Evolutionary conservation across 2,797 vertebrate species (phyloP).

Genomic region (Tamandua tetradactyla): DNA sequence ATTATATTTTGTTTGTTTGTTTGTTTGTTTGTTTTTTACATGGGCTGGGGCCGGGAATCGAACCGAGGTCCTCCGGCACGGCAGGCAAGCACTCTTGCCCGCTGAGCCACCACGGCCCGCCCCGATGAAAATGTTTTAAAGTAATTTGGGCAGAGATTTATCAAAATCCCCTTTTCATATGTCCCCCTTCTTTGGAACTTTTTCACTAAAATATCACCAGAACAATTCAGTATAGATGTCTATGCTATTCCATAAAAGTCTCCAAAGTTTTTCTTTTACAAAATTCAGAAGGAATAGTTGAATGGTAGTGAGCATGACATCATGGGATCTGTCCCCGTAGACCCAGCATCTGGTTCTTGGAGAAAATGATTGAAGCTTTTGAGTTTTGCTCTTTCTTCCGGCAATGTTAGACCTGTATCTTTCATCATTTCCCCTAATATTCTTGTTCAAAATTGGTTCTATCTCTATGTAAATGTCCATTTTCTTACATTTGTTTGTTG

Average conservation of each 20-base stretch:
- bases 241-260: not conserved
- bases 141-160: conserved; percentile 29
- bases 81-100: too few species aligned
- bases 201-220: conserved; percentile 1
- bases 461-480: not conserved
- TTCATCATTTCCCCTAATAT: not conserved
- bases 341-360: not conserved
- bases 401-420: not conserved
- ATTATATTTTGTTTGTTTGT: too few species aligned
- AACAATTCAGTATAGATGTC: not conserved
- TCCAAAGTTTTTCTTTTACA: not conserved
- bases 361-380: not conserved
- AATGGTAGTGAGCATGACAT: not conserved
- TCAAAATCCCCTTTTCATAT: conserved; percentile 28
- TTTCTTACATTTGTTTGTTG: not conserved
- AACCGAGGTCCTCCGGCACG: too few species aligned
- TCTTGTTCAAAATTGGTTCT: not conserved
- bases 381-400: not conserved
- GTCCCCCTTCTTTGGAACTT: conserved; percentile 31
- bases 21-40: too few species aligned
- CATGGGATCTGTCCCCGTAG: too few species aligned
- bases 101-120: too few species aligned
- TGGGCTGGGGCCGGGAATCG: too few species aligned
- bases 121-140: conserved; percentile 16
- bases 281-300: not conserved